A percentile compares a stretch with the other conserved stretches of the same genome.
phyloP scores from a whole-genome alignment of 2,888 invertebrate genomes.

The Microctonus brassicae region DNA sequence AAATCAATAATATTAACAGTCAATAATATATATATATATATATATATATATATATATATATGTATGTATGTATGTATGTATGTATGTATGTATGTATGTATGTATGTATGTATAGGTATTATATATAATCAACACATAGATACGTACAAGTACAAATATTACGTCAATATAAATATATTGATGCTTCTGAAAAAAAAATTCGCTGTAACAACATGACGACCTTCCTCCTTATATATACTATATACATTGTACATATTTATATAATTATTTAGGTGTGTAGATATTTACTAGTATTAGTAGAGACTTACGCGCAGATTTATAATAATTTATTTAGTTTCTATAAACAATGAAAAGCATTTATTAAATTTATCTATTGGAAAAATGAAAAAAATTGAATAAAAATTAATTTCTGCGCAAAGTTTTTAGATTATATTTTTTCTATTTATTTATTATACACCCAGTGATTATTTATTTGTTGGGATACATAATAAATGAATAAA shows the following conservation, averaged over 20 bases:
- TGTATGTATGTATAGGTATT: neutral
- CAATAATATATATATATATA: conserved; percentile 25
- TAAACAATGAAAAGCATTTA: conserved; percentile 17
- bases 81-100: neutral
- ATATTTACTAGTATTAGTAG: neutral
- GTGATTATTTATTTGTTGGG: too few species aligned
- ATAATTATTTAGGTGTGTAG: neutral
- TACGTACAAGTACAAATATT: conserved; percentile 57
- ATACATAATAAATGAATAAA: neutral
- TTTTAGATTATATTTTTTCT: too few species aligned
- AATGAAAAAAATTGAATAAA: neutral
- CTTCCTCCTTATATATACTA: conserved; percentile 2
- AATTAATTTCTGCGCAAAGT: too few species aligned
- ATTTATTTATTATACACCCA: too few species aligned
- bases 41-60: neutral
- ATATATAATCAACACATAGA: conserved; percentile 10
- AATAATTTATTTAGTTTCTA: too few species aligned
- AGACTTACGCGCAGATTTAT: too few species aligned
- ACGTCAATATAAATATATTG: conserved; percentile 66
- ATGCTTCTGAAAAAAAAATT: conserved; percentile 62
- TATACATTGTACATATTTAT: too few species aligned
- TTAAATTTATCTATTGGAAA: neutral
- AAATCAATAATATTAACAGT: conserved; percentile 58
- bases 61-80: neutral
- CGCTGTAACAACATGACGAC: conserved; percentile 41